Conservation (phyloP, 2,888 invertebrate genomes). For the Formica aserva region DNA sequence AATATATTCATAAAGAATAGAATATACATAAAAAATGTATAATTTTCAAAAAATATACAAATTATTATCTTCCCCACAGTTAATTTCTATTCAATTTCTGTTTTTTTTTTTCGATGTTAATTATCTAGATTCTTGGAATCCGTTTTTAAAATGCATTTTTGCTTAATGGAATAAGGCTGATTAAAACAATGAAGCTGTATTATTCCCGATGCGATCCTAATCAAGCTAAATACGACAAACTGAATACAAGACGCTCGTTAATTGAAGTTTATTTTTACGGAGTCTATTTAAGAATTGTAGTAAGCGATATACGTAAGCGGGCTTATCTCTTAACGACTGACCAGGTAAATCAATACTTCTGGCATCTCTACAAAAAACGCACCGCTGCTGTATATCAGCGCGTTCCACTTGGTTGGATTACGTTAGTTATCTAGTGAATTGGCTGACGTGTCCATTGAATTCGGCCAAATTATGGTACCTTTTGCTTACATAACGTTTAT, state of each 20-base stretch:
- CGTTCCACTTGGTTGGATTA: constrained; percentile 66
- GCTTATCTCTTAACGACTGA: constrained; percentile 69
- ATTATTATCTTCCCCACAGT: neutral
- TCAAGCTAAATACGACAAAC: constrained; percentile 18
- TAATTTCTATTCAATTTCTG: neutral
- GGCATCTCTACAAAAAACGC: constrained; percentile 51
- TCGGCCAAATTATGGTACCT: constrained; percentile 58
- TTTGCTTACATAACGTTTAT: constrained; percentile 49
- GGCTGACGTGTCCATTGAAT: constrained; percentile 62
- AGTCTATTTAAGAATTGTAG: constrained; percentile 47
- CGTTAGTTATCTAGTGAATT: constrained; percentile 54
- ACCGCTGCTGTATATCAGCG: constrained; percentile 56
- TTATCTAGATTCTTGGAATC: neutral
- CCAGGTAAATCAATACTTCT: constrained; percentile 70
- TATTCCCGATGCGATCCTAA: constrained; percentile 35
- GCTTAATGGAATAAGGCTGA: constrained; percentile 10
- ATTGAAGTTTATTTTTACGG: constrained; percentile 22
- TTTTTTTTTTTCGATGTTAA: neutral
- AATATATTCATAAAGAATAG: neutral
- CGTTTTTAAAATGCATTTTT: neutral
- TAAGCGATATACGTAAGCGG: constrained; percentile 45
- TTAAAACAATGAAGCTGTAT: constrained; percentile 1
- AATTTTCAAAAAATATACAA: neutral
- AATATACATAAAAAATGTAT: neutral
- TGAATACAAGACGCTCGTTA: constrained; percentile 21